Base-by-base conservation (phyloP, 2,888 invertebrate genomes). In the Aricia artaxerxes region DNA sequence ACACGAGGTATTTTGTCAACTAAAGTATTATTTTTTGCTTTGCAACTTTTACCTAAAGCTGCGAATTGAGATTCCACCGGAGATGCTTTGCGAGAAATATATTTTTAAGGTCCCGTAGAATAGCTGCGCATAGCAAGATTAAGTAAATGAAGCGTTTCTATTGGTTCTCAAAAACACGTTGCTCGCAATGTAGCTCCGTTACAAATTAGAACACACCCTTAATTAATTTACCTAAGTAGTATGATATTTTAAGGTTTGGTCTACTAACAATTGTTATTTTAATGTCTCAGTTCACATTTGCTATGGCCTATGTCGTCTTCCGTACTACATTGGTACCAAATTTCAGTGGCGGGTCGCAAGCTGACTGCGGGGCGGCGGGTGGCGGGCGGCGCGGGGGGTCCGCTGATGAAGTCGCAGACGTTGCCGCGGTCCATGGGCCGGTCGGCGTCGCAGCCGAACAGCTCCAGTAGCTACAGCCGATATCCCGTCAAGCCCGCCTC, bases 391-490 rank as follows among this genome's bases (percentile, higher is more conserved):
- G 94, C 95, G 6, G 95, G 96, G 9, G 95, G 95, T 0, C 95
- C 96, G 7, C 94, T 97, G 81, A 97, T 97, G 89, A 98, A 98
- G 92, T 97, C 97, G 77, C 97, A 97, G 92, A 98, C 98, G 2
- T 92, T 98, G 82, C 98, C 98, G 0, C 95, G 98, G 79, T 98
- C 97, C 79, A 97, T 98, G 96, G 98, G 98, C 73, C 92, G 96
- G 80, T 93, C 95, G 0, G 91, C 95, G 0, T 94, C 95, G 2
- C 94, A 95, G 82, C 95, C 95, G 1, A 95, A 95, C 84, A 95
- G 95, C 78, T 94, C 95, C 78, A 89, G 94, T 64, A 83, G 89
- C 79, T 89, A 92, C 85, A 86, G 90, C 84, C 85, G 95, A 85
- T 91, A 94, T 86, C 90, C 95, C 87, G 83, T 96, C 94, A 90